Percentiles rank a stretch among this genome's conserved stretches.
Conservation (phyloP, 2,888 invertebrate species). For the Ophioninae sp. region DNA sequence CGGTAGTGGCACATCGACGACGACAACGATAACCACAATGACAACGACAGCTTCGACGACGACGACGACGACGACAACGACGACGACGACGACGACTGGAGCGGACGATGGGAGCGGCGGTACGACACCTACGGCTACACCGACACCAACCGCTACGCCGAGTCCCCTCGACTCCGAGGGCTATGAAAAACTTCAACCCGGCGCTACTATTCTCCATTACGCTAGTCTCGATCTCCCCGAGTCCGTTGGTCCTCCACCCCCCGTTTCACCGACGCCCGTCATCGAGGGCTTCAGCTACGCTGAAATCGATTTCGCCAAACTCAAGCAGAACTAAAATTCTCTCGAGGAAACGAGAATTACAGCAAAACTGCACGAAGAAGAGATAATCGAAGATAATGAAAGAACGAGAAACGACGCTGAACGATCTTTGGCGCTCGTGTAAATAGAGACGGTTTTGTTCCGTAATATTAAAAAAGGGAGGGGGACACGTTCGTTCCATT, state of each 20-base stretch:
- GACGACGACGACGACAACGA: background rate
- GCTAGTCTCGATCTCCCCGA: constrained; percentile 85
- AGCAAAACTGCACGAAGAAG: background rate
- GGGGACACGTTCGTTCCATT: constrained; percentile 17
- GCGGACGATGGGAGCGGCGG: constrained; percentile 69
- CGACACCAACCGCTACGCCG: constrained; percentile 76
- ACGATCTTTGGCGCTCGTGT: constrained; percentile 30
- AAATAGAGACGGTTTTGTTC: constrained; percentile 50
- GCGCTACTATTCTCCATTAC: constrained; percentile 83
- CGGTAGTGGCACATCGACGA: background rate
- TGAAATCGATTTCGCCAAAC: constrained; percentile 90
- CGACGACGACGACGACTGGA: constrained; percentile 60
- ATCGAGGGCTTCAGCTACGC: constrained; percentile 86
- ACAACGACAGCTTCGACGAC: too few relatives aligned
- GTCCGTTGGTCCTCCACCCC: constrained; percentile 75
- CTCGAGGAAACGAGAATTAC: background rate
- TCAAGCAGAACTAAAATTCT: constrained; percentile 74
- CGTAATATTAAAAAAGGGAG: constrained; percentile 20
- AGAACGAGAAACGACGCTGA: constrained; percentile 6
- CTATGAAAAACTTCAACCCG: constrained; percentile 77
- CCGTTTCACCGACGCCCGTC: constrained; percentile 78
- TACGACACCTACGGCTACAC: constrained; percentile 69
- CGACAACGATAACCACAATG: background rate
- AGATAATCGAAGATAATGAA: background rate
- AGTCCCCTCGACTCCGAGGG: constrained; percentile 82